These are phyloP conservation scores for Sparus aurata DNA, from an alignment of 2,797 vertebrate species.

Conservation along the genomic window DNA sequence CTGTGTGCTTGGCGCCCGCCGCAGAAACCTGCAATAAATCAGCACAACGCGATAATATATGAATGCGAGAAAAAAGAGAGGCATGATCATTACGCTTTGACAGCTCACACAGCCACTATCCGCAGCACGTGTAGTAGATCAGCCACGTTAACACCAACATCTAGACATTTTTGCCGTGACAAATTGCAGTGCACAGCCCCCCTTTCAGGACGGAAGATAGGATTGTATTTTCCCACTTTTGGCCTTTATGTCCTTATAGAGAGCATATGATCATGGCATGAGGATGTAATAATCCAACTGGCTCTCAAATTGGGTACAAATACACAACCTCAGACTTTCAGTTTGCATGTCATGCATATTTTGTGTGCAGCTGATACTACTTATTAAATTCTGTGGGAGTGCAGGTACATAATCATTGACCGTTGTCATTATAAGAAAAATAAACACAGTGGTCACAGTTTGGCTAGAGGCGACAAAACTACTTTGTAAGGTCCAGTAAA, in stretches of 20 bases:
- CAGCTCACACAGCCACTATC: constrained; percentile 34
- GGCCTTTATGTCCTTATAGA: background rate
- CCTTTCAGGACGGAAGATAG: background rate
- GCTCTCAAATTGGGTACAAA: background rate
- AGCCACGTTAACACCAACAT: constrained; percentile 51
- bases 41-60: constrained; percentile 53
- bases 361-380: no score
- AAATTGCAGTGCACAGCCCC: background rate
- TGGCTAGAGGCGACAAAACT: no score
- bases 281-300: background rate
- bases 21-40: constrained; percentile 52
- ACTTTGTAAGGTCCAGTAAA: no score
- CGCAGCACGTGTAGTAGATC: constrained; percentile 44
- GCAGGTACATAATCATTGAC: no score
- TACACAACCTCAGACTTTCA: background rate
- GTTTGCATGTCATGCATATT: no score
- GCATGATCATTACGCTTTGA: constrained; percentile 47
- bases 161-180: constrained; percentile 19
- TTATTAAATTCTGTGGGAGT: no score
- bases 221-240: constrained; percentile 2
- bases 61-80: constrained; percentile 49
- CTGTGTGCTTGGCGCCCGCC: background rate
- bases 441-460: no score
- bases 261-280: background rate
- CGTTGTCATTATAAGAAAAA: no score